Evolutionary conservation across 2,113 vertebrate species (phyloP), one percentile per base, ranked within the genome.

Genomic region (Tursiops truncatus): DNA sequence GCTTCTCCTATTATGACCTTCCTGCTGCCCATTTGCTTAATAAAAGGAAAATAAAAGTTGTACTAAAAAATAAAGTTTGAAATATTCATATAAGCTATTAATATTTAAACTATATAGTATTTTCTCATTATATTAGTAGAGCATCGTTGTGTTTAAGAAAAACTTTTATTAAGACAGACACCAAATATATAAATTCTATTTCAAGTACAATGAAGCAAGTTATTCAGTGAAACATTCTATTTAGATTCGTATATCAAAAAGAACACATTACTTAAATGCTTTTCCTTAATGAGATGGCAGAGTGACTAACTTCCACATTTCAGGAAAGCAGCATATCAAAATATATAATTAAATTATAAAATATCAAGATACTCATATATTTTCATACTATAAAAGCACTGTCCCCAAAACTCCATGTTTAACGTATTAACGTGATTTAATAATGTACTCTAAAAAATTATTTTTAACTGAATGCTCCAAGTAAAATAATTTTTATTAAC

Each of bases 1-100:
- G 88, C 71, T 92, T 97, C 63, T 76, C 56, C 81, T 96, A 92
- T 97, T 96, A 96, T 94, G 90, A 97, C 67, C 53, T 98, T 88
- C 65, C 91, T 94, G 28, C n/a, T 87, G 73, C 73, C 56, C 23
- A 89, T 86, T 25, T 92, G 58, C 38, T 95, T 87, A 96, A 83
- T 81, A 97, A 95, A 97, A 93, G 36, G 33, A 88, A 97, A 96
- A 93, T 38, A 87, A 88, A 96, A 97, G 28, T 41, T 96, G n/a
- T 56, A 58, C 74, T 92, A 82, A 97, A 90, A 71, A 85, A 81
- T 67, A 62, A 56, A 94, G 41, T 85, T 81, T 88, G 73, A 88
- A 93, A 90, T 77, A 97, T 83, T 96, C 63, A 95, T 38, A 82
- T 44, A 53, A 97, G 33, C 65, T 91, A 93, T 85, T 91, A 95